Evolutionary conservation across 2,888 invertebrate genomes (phyloP), one percentile per base, ranked within the genome.

Genomic region (Phengaris alcon): DNA sequence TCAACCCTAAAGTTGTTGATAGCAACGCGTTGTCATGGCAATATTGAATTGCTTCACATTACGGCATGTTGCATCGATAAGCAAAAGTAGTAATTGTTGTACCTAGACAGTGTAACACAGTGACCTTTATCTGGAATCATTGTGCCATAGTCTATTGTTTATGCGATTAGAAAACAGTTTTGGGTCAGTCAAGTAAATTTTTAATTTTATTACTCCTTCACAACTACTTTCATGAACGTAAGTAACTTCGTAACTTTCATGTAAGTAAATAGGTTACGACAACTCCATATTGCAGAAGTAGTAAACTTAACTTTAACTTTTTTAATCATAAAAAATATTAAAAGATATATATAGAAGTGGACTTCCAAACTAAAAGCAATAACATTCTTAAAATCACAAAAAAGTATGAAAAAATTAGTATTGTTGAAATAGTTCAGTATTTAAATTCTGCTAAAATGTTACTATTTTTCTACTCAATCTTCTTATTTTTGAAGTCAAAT

Each of bases 41-140:
- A 92, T 88, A 92, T 92, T 91, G 92, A 93, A 91, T 90, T 89
- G 84, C 88, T 87, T 83, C 75, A 78, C 70, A 77, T 78, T 80
- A 78, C 77, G 44, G 68, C 64, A 64, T 54, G 52, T 72, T 54
- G 52, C 52, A 72, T 72, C 72, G 72, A 72, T 44, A 72, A 54
- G 6, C 35, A 13, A 35, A 35, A 13, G 35, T 44, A 12, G 35
- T 64, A 15, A 44, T 35, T 35, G 64, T 64, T 6, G 12, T 35
- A 48, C 6, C 48, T 48, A 48, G 48, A 48, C 48, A 64, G 64
- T 64, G 64, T 64, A 64, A 64, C 35, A 64, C 35, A 12, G 64
- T 64, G 35, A 64, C 35, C 64, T 64, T 64, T 64, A 64, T 64
- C 64, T 64, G 6, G 22, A 35, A 64, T 64, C 35, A 64, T 64